Conservation (phyloP, 92 coral and sea anemone species). For the Porites lobata region DNA sequence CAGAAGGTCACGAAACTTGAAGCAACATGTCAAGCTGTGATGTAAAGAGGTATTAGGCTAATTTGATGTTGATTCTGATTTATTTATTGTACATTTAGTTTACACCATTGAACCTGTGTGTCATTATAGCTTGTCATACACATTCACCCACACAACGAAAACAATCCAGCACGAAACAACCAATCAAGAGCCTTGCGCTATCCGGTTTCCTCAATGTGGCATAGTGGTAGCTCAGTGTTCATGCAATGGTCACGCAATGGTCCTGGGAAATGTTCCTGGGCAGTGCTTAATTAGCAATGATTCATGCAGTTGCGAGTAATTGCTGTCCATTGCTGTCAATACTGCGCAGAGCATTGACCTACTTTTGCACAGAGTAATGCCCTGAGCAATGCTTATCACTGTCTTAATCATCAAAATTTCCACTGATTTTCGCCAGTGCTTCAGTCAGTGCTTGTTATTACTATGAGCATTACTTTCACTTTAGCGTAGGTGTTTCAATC, state of each 20-base stretch:
- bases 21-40: conserved; percentile 1
- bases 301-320: conserved; percentile 14
- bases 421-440: conserved; percentile 30
- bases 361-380: conserved; percentile 16
- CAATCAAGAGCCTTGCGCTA: conserved; percentile 25
- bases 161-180: conserved; percentile 32
- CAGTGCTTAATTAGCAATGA: conserved; percentile 8
- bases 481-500: conserved; percentile 33
- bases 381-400: conserved; percentile 4
- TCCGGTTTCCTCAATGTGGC: conserved; percentile 11
- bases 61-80: conserved; percentile 22
- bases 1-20: conserved; percentile 37
- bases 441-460: conserved; percentile 32
- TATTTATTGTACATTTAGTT: conserved; percentile 6
- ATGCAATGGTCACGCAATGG: conserved; percentile 15
- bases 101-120: conserved; percentile 13
- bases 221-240: conserved; percentile 12
- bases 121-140: conserved; percentile 1
- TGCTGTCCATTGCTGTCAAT: conserved; percentile 1
- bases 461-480: conserved; percentile 38
- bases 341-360: conserved; percentile 30
- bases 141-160: conserved; percentile 28
- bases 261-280: conserved; percentile 15
- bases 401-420: conserved; percentile 8
- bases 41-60: conserved; percentile 20